Conservation (phyloP, 92 coral and sea anemone genomes). For the Umimayanthus kanabou region DNA sequence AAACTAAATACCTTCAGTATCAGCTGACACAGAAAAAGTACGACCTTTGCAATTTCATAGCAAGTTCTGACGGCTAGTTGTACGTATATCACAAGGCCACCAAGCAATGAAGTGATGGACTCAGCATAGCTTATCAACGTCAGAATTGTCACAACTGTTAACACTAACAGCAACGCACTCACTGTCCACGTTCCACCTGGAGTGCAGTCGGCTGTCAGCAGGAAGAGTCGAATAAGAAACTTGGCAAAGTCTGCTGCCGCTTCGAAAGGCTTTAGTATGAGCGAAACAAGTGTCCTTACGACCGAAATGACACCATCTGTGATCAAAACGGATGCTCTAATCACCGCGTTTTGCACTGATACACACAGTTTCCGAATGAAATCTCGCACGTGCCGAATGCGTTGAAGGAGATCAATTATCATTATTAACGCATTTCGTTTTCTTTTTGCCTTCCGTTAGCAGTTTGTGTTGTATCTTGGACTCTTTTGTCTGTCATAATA, state of each 20-base stretch:
- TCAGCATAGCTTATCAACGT: slow-evolving; percentile 28
- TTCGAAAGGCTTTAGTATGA: slow-evolving; percentile 23
- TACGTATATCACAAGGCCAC: neutral
- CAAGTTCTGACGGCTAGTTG: slow-evolving; percentile 42
- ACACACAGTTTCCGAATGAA: slow-evolving; percentile 2
- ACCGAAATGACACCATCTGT: slow-evolving; percentile 20
- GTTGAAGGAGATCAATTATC: neutral
- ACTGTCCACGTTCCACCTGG: slow-evolving; percentile 29
- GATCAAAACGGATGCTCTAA: neutral
- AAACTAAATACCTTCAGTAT: neutral
- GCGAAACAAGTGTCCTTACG: slow-evolving; percentile 8
- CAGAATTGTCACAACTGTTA: neutral
- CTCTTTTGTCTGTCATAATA: slow-evolving; percentile 7
- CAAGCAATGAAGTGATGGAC: slow-evolving; percentile 7
- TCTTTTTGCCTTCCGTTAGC: neutral
- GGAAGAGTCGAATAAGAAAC: slow-evolving; percentile 15
- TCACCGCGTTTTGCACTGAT: neutral
- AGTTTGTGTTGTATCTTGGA: neutral
- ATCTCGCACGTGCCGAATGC: neutral
- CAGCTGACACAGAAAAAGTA: neutral
- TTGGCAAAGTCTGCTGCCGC: slow-evolving; percentile 10
- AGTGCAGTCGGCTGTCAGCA: neutral
- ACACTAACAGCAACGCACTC: neutral
- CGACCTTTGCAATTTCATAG: slow-evolving; percentile 8
- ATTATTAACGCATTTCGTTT: neutral